These are phyloP conservation scores for Hartigia nigra DNA, from an alignment of 2,888 invertebrate species.

Conservation along the genomic window DNA sequence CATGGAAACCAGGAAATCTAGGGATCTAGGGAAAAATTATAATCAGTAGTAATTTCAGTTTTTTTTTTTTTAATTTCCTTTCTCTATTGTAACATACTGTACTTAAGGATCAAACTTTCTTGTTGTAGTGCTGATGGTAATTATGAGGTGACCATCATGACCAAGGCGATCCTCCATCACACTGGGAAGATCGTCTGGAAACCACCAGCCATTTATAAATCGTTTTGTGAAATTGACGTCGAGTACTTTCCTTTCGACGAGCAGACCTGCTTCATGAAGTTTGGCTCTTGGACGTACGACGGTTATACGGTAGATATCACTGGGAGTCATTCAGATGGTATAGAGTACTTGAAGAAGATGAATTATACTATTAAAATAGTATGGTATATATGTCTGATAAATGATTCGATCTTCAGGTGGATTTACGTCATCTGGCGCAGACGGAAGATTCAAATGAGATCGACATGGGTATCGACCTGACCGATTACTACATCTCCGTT, in stretches of 20 bases:
- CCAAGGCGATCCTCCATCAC: conserved; percentile 94
- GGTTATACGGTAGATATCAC: conserved; percentile 82
- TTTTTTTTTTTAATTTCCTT: not conserved
- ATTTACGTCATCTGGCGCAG: conserved; percentile 88
- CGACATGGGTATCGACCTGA: conserved; percentile 90
- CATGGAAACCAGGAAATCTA: not conserved
- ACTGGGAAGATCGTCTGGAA: conserved; percentile 96
- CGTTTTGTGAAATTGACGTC: conserved; percentile 95
- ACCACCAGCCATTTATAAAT: conserved; percentile 98
- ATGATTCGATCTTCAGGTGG: conserved; percentile 73
- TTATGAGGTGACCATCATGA: conserved; percentile 98
- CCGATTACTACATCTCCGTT: conserved; percentile 95
- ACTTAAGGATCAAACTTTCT: not conserved
- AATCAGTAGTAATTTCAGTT: not conserved
- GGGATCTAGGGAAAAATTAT: not conserved
- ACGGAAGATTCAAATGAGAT: conserved; percentile 88
- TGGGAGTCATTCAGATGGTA: not conserved
- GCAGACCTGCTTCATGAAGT: conserved; percentile 96
- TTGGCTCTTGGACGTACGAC: conserved; percentile 95
- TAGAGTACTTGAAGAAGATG: conserved; percentile 8
- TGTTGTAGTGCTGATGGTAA: conserved; percentile 91
- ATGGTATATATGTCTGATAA: not conserved
- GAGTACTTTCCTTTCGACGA: conserved; percentile 96
- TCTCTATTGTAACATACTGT: not conserved
- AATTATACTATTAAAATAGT: not conserved